Percentiles rank a stretch among this genome's conserved stretches.
phyloP scores from a whole-genome alignment of 2,797 vertebrate species.

The Rachycentron canadum region DNA sequence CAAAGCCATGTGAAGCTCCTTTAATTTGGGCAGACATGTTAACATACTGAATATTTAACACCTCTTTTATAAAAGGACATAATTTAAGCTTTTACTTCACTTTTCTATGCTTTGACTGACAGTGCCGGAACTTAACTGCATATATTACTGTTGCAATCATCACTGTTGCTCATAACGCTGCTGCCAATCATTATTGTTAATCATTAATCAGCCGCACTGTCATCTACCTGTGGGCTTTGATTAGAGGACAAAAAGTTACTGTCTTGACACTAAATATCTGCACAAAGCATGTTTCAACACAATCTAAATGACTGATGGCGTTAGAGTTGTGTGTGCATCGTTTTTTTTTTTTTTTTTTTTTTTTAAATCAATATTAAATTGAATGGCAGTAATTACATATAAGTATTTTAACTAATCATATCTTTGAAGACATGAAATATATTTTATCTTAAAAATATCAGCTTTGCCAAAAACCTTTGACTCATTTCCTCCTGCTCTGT shows the following conservation, averaged over 20 bases:
- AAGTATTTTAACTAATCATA: neutral
- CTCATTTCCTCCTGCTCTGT: neutral
- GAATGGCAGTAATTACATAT: neutral
- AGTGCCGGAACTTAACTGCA: neutral
- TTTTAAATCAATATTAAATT: neutral
- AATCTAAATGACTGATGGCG: neutral
- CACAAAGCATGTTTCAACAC: neutral
- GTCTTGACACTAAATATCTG: neutral
- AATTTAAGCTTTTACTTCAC: neutral
- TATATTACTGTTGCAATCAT: constrained; percentile 1
- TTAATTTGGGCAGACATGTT: neutral
- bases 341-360: too few species aligned
- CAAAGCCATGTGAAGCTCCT: neutral
- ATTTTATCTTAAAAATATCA: neutral
- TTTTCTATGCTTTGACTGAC: constrained; percentile 27
- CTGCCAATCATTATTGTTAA: constrained; percentile 9
- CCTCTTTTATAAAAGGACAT: neutral
- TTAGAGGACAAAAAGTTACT: neutral
- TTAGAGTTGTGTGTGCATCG: neutral
- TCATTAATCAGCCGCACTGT: constrained; percentile 5
- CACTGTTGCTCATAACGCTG: constrained; percentile 3
- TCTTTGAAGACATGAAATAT: neutral
- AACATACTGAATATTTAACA: constrained; percentile 2
- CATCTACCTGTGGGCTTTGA: neutral
- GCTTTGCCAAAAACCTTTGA: constrained; percentile 10